Evolutionary conservation across 2,113 vertebrate species (phyloP), one percentile per base, ranked within the genome.

Genomic region (Zapornia atra): DNA sequence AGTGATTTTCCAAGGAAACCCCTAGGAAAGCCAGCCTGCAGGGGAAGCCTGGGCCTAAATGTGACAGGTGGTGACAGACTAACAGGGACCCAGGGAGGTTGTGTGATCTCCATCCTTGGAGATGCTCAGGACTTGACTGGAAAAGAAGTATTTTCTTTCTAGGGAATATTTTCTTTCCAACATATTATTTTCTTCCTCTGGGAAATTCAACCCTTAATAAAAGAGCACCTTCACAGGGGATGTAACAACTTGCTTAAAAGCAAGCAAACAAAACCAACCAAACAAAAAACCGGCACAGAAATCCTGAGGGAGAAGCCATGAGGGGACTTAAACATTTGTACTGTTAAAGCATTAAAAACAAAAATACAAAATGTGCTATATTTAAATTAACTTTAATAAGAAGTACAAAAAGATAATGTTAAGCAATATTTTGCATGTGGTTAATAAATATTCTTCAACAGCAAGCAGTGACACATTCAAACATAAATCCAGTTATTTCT

Each of bases 311-410:
- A 82, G 64, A 82, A 90, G 33, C 31, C 15, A 40, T 22, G 33
- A 90, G 65, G 34, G 22, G 51, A 93, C 87, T 53, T 57, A 82
- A 84, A 86, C 12, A 71, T 61, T 69, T 91, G 65, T 73, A 26
- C 42, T 73, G 90, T 68, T 73, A 86, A 75, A 88, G 21, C 63
- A 96, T 73, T 76, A 94, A 97, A 94, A 87, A 64, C 66, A 72
- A 90, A 94, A 94, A 82, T 61, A 94, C 92, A 80, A 96, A 80
- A 61, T 93, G 24, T 94, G 92, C 71, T 97, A 92, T 97, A 97
- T 97, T 98, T 97, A 98, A 98, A 98, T 98, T 96, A 97, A 94
- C 96, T 97, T 98, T 98, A 98, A 97, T 98, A 97, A 96, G 97
- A 96, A 95, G 84, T 97, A 98, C 95, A 98, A 98, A 98, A 98